phyloP scores from a whole-genome alignment of 2,888 invertebrate genomes.

The Melanotus villosus region DNA sequence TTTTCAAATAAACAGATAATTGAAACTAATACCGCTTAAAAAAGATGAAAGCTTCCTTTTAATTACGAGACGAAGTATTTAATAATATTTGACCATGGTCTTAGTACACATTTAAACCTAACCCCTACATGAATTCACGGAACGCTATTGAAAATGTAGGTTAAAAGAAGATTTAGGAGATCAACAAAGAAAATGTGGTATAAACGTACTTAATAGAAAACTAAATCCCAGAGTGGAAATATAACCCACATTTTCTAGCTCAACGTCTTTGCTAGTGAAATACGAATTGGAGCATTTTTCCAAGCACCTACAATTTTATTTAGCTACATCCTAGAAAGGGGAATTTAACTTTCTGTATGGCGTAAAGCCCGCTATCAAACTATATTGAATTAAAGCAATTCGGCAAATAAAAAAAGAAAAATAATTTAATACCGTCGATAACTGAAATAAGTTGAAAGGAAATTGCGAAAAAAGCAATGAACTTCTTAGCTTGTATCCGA shows the following conservation, averaged over 20 bases:
- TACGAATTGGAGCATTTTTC: neutral
- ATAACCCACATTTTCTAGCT: constrained; percentile 9
- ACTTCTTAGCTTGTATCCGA: too few relatives aligned
- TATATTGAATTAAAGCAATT: too few relatives aligned
- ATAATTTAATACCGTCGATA: too few relatives aligned
- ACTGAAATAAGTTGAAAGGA: too few relatives aligned
- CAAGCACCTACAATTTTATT: neutral
- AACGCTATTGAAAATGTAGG: constrained; percentile 36
- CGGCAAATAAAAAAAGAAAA: too few relatives aligned
- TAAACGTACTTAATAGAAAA: constrained; percentile 42
- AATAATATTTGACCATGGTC: neutral
- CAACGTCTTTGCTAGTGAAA: constrained; percentile 1
- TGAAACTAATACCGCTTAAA: neutral
- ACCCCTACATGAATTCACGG: constrained; percentile 24
- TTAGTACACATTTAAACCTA: constrained; percentile 30
- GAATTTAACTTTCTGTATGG: too few relatives aligned
- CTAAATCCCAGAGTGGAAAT: constrained; percentile 33
- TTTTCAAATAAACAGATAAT: neutral
- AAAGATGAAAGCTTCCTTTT: too few relatives aligned
- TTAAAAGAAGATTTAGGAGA: constrained; percentile 42
- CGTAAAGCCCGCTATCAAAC: too few relatives aligned
- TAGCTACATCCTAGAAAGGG: neutral
- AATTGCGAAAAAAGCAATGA: too few relatives aligned
- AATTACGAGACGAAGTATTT: too few relatives aligned
- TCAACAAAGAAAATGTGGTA: constrained; percentile 43